Conservation (phyloP, 2,113 vertebrate species). For the Serilophus lunatus region DNA sequence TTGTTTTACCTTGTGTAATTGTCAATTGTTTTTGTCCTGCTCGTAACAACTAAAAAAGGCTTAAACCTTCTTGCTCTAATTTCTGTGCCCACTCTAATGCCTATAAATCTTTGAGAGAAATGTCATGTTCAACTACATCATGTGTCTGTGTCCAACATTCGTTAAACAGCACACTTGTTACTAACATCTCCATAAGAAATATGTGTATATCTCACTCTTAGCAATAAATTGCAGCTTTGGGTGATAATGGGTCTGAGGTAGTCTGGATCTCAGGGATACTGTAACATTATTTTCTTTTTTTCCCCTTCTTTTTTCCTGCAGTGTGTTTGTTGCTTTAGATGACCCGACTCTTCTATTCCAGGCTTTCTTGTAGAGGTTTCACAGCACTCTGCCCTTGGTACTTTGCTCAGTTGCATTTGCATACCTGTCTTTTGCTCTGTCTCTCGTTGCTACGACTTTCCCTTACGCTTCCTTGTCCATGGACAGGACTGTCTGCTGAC, state of each 20-base stretch:
- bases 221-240: neutral
- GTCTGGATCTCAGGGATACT: neutral
- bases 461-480: neutral
- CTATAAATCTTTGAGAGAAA: neutral
- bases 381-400: neutral
- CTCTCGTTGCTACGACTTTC: neutral
- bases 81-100: neutral
- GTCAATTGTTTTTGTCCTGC: neutral
- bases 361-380: neutral
- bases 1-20: neutral
- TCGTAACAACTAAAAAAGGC: neutral
- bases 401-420: neutral
- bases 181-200: neutral
- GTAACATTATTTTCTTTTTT: neutral
- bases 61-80: neutral
- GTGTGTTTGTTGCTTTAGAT: neutral
- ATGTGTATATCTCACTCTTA: neutral
- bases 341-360: neutral
- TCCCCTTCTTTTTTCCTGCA: neutral
- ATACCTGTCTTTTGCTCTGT: neutral
- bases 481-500: neutral
- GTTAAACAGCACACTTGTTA: neutral
- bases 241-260: neutral
- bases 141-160: neutral
- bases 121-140: neutral